Base-by-base conservation (phyloP, 2,888 invertebrate species). In the Ecliptopera silaceata region DNA sequence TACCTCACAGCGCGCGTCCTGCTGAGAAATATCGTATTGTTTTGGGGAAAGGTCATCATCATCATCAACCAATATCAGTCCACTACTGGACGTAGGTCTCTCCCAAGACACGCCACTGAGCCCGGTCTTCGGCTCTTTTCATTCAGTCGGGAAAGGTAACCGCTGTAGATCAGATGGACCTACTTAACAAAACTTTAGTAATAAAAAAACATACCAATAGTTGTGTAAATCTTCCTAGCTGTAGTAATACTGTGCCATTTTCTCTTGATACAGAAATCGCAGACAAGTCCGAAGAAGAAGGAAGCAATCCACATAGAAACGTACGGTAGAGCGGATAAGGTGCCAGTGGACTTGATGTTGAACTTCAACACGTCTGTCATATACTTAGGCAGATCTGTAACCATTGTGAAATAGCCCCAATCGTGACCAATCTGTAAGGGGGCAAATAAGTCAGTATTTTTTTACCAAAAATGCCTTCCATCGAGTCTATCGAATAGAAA, bases 361-460 rank as follows among this genome's bases (percentile, higher is more conserved):
- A 94, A 94, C 69, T 93, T 92, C 46, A 95, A 80, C 1, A 95
- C 93, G 56, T 94, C 94, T 34, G 92, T 93, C 93, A 95, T 94
- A 79, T 94, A 95, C 61, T 93, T 94, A 0, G 95, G 95, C 10
- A 95, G 82, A 71, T 95, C 94, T 0, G 94, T 94, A 17, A 95
- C 93, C 93, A 95, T 93, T 4, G 94, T 94, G 77, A 94, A 95
- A 72, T 94, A 94, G 3, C 94, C 94, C 93, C 94, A 95, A 70
- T 94, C 94, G 77, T 95, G 94, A 2, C 94, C 94, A 61, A 93
- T 87, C 89, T 94, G 89, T 79, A 3, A 38, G 32, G 36, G 8
- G 34, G 3, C 17, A 43, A 29, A 43, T 20, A 20, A 18, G 8
- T 15, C 17, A 17, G 1, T 15, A 4, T 15, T 3, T 11, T 20